Percentiles rank a stretch among this genome's conserved stretches.
Conservation (phyloP, 2,888 invertebrate genomes). For the Heliconius sara region DNA sequence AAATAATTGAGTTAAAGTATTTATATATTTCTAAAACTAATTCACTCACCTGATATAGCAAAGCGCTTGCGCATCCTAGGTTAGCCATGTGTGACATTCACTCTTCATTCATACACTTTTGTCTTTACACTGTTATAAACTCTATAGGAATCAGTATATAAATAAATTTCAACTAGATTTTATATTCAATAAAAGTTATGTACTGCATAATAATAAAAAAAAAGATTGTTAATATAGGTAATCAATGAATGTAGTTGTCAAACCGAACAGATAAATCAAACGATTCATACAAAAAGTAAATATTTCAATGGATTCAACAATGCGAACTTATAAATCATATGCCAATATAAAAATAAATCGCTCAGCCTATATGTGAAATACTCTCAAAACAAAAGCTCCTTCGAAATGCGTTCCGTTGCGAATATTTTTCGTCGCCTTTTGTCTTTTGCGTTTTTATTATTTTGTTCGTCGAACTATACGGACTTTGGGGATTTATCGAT, state of each 20-base stretch:
- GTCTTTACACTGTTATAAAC: constrained; percentile 32
- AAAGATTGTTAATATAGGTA: neutral
- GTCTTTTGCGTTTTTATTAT: constrained; percentile 62
- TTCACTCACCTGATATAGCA: constrained; percentile 66
- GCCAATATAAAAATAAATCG: constrained; percentile 83
- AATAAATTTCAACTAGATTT: neutral
- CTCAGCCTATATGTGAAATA: constrained; percentile 81
- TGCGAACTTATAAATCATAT: constrained; percentile 76
- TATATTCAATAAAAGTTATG: neutral
- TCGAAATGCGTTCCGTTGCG: constrained; percentile 80
- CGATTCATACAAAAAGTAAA: constrained; percentile 28
- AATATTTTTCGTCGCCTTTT: constrained; percentile 82
- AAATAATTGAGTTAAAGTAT: too few relatives aligned
- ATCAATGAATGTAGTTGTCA: constrained; percentile 8
- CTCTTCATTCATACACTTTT: constrained; percentile 52
- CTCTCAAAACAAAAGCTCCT: constrained; percentile 83
- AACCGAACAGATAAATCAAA: constrained; percentile 25
- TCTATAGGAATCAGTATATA: neutral
- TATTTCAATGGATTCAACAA: constrained; percentile 54
- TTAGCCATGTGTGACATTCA: constrained; percentile 61
- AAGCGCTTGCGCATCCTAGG: constrained; percentile 67
- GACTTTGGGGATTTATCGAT: constrained; percentile 73
- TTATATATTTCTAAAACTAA: too few relatives aligned
- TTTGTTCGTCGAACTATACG: constrained; percentile 65
- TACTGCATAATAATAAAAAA: too few relatives aligned